Conservation (phyloP, 2,797 vertebrate species). For the Enteromius viviparus region DNA sequence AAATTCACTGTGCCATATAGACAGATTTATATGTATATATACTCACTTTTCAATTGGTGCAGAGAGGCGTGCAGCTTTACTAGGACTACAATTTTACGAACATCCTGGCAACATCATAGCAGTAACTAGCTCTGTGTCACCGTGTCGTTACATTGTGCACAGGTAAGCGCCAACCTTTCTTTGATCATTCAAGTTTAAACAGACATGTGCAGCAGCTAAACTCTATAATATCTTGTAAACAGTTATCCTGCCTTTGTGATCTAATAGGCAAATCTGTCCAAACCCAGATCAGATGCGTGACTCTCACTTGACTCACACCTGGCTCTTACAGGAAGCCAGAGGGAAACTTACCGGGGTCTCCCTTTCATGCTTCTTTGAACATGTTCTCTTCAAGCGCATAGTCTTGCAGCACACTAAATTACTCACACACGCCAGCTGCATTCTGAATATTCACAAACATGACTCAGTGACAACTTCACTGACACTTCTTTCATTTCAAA, state of each 20-base stretch:
- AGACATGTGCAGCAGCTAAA: neutral
- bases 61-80: too few species aligned
- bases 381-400: neutral
- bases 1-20: neutral
- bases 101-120: neutral
- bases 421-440: slow-evolving; percentile 35
- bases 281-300: neutral
- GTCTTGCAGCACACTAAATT: slow-evolving; percentile 16
- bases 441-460: slow-evolving; percentile 34
- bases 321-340: slow-evolving; percentile 38
- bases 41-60: too few species aligned
- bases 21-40: too few species aligned
- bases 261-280: neutral
- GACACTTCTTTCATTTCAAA: slow-evolving; percentile 21
- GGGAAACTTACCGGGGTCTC: slow-evolving; percentile 39
- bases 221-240: neutral
- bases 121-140: neutral
- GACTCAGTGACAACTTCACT: slow-evolving; percentile 35
- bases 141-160: neutral
- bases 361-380: slow-evolving; percentile 47
- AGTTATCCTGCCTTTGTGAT: slow-evolving; percentile 6
- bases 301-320: slow-evolving; percentile 38
- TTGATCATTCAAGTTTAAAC: neutral
- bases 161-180: neutral
- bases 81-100: too few species aligned